A percentile compares a stretch with the other conserved stretches of the same genome.
Evolutionary conservation across 2,113 vertebrate species (phyloP).

Genomic region (Pleuronectes platessa): DNA sequence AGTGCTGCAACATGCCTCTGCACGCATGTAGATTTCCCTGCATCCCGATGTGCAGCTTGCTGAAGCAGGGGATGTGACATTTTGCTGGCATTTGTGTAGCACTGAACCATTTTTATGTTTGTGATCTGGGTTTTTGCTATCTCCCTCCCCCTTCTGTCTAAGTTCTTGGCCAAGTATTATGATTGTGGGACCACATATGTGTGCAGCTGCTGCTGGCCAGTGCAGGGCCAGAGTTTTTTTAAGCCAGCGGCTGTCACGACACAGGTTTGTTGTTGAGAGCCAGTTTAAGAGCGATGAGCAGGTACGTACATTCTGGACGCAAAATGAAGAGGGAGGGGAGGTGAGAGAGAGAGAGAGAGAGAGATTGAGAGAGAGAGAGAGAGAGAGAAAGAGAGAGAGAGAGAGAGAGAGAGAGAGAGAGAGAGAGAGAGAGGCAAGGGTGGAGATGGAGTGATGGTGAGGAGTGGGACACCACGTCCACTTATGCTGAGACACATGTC

Average conservation of each 20-base stretch:
- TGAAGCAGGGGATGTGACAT: constrained; percentile 68
- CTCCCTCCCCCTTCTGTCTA: constrained; percentile 15
- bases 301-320: constrained; percentile 68
- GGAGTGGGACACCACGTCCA: constrained; percentile 31
- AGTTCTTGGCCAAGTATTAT: constrained; percentile 68
- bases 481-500: constrained; percentile 49
- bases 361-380: constrained; percentile 25
- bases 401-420: background rate
- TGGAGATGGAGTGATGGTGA: constrained; percentile 29
- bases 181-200: constrained; percentile 57
- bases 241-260: constrained; percentile 74
- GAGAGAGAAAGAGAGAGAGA: background rate
- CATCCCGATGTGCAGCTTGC: constrained; percentile 35
- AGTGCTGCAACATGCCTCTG: constrained; percentile 20
- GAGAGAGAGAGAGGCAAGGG: constrained; percentile 23
- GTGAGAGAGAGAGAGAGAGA: background rate
- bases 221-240: constrained; percentile 38
- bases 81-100: constrained; percentile 71
- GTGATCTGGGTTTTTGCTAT: constrained; percentile 72
- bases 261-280: constrained; percentile 71
- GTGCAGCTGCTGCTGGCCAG: constrained; percentile 66
- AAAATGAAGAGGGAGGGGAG: constrained; percentile 35
- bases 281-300: constrained; percentile 61
- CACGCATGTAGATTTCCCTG: constrained; percentile 26
- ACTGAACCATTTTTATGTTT: constrained; percentile 66